Percentiles rank a stretch among this genome's conserved stretches.
Conservation (phyloP, 2,888 invertebrate species). For the Drosophila heteroneura region DNA sequence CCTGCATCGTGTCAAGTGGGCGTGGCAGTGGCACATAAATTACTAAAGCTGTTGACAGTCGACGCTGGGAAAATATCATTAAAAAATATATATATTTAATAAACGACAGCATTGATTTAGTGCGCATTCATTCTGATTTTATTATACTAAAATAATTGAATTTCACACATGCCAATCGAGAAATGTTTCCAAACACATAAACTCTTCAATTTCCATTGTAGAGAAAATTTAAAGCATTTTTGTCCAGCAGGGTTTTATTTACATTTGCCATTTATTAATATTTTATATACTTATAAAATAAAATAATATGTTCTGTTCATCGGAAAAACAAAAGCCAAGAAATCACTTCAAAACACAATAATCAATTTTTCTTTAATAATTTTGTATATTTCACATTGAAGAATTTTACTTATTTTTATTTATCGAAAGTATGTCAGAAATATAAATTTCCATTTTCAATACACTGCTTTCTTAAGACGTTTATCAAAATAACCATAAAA, state of each 20-base stretch:
- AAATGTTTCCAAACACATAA: slow-evolving; percentile 7
- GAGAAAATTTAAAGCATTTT: neutral
- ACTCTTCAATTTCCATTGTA: neutral
- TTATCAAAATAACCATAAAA: neutral
- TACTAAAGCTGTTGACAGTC: slow-evolving; percentile 68
- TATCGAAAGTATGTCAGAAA: neutral
- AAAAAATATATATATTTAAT: slow-evolving; percentile 62
- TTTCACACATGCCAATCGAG: slow-evolving; percentile 24
- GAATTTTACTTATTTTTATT: neutral
- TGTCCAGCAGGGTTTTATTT: neutral
- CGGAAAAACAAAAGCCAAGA: neutral
- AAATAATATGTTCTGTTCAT: neutral
- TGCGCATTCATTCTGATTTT: slow-evolving; percentile 55
- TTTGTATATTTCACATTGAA: fast-evolving
- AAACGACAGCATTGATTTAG: slow-evolving; percentile 74
- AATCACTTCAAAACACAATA: neutral
- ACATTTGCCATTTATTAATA: neutral
- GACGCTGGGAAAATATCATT: slow-evolving; percentile 68
- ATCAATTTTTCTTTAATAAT: neutral
- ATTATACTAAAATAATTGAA: slow-evolving; percentile 49
- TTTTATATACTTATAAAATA: neutral
- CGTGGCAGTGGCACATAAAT: slow-evolving; percentile 72
- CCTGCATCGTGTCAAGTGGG: slow-evolving; percentile 55
- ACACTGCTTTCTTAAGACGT: neutral
- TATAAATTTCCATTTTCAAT: neutral